Conservation (phyloP, 64 coral and sea anemone species). For the Trachythela sp. region DNA sequence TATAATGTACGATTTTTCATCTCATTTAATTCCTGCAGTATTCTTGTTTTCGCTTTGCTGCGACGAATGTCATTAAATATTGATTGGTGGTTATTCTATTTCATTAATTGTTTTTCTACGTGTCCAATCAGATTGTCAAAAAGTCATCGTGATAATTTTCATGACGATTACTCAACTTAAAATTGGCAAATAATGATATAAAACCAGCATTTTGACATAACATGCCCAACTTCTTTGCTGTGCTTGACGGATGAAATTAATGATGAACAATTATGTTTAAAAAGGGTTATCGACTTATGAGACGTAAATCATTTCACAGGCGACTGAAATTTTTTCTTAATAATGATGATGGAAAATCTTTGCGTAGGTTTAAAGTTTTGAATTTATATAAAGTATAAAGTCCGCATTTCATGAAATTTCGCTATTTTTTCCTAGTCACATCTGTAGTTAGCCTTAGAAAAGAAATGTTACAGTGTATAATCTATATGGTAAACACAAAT, state of each 20-base stretch:
- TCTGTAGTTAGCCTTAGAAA: not conserved
- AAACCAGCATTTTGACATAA: not conserved
- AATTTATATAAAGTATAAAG: not conserved
- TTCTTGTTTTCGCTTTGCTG: not conserved
- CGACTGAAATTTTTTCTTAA: not conserved
- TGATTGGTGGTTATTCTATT: not conserved
- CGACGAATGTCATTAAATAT: not conserved
- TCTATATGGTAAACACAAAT: too few relatives aligned
- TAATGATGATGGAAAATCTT: not conserved
- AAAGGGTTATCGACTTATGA: not conserved
- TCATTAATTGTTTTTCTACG: not conserved
- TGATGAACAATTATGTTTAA: not conserved
- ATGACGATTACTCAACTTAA: not conserved
- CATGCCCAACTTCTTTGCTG: not conserved
- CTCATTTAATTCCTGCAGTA: not conserved
- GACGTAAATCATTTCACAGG: not conserved
- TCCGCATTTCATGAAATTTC: not conserved
- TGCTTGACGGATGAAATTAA: not conserved
- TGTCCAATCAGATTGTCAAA: not conserved
- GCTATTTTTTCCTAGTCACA: not conserved
- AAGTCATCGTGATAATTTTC: not conserved
- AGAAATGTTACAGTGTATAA: too few relatives aligned
- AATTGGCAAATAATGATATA: not conserved
- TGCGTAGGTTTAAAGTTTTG: not conserved
- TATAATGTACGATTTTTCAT: not conserved